Evolutionary conservation across 2,888 invertebrate genomes (phyloP).

Genomic region (Endotricha flammealis): DNA sequence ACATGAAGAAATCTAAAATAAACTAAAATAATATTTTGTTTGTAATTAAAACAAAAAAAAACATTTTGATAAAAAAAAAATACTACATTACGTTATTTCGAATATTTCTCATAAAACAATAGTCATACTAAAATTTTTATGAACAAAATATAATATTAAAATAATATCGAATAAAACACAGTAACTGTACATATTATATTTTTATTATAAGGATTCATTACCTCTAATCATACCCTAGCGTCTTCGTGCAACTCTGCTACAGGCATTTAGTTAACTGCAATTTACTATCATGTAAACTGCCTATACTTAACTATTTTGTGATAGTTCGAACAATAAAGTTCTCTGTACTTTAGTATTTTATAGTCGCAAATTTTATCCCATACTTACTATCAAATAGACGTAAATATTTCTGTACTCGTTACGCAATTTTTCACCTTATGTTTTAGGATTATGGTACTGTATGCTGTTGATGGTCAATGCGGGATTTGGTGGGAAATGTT

Average conservation of each 20-base stretch:
- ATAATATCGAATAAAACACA: no score
- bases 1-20: no score
- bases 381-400: constrained; percentile 54
- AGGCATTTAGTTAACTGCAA: constrained; percentile 32
- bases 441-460: constrained; percentile 9
- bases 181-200: constrained; percentile 1
- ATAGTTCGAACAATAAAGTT: constrained; percentile 53
- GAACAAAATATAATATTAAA: no score
- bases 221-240: no score
- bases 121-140: no score
- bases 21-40: no score
- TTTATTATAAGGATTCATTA: no score
- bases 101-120: no score
- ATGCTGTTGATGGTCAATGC: constrained; percentile 4
- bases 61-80: no score
- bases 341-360: constrained; percentile 53
- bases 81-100: no score
- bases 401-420: constrained; percentile 37
- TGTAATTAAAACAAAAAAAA: no score
- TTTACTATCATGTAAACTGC: constrained; percentile 41
- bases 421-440: constrained; percentile 15
- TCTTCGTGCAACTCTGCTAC: no score
- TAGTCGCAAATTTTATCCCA: constrained; percentile 57
- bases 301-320: constrained; percentile 33
- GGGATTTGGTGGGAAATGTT: constrained; percentile 42